phyloP scores from a whole-genome alignment of 1,140 invertebrate genomes.

The Pogonomyrmex barbatus region DNA sequence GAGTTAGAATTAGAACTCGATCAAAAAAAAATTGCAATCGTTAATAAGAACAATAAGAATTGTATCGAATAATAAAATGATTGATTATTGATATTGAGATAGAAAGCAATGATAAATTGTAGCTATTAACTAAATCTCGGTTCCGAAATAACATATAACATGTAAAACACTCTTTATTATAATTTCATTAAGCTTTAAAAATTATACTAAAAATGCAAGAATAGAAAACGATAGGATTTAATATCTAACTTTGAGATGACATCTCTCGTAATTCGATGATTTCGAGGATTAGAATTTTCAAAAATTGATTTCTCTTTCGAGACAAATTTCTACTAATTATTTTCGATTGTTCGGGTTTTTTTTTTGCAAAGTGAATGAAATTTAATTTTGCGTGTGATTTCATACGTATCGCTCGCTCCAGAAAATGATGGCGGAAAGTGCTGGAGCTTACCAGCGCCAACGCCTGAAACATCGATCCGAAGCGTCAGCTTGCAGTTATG shows the following conservation, averaged over 20 bases:
- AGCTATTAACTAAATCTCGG: background rate
- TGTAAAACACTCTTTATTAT: background rate
- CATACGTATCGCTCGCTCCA: slow-evolving; percentile 22
- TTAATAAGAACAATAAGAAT: background rate
- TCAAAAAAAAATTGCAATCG: no score
- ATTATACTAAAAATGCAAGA: background rate
- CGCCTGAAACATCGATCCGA: slow-evolving; percentile 82
- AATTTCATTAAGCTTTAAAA: background rate
- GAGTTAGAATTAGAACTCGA: no score
- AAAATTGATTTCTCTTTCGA: slow-evolving; percentile 19
- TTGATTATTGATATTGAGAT: background rate
- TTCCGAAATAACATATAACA: background rate
- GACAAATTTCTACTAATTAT: background rate
- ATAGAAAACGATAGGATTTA: background rate
- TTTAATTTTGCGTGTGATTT: slow-evolving; percentile 41
- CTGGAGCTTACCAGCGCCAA: slow-evolving; percentile 77
- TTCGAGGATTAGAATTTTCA: background rate
- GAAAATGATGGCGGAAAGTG: slow-evolving; percentile 59
- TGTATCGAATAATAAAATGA: background rate
- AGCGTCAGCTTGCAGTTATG: slow-evolving; percentile 86
- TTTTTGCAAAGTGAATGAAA: slow-evolving; percentile 24
- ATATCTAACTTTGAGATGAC: background rate
- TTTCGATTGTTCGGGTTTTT: background rate
- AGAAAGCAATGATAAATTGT: background rate
- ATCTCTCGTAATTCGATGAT: no score